A percentile compares a stretch with the other conserved stretches of the same genome.
These are phyloP conservation scores for Salminus brasiliensis DNA, from an alignment of 2,113 vertebrate species.

Conservation along the genomic window DNA sequence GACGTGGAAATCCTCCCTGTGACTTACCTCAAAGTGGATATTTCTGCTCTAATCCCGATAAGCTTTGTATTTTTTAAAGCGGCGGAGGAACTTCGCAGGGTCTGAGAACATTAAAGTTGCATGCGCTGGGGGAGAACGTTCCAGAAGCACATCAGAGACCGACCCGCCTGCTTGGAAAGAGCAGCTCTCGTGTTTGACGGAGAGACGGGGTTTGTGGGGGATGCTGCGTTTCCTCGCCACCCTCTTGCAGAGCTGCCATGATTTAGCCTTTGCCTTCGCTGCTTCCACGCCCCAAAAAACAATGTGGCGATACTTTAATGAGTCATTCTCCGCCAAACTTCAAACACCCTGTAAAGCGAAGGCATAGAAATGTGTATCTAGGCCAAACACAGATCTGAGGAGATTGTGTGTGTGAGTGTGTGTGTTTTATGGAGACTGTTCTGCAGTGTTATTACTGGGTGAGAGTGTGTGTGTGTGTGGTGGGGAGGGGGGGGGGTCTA, in stretches of 20 bases:
- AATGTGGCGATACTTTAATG: neutral
- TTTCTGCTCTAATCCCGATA: neutral
- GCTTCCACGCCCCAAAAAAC: neutral
- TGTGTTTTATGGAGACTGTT: neutral
- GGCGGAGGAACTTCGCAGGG: slow-evolving; percentile 37
- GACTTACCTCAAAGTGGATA: slow-evolving; percentile 4
- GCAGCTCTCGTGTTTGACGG: neutral
- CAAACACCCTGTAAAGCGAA: neutral
- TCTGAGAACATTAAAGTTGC: slow-evolving; percentile 49
- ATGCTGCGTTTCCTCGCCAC: neutral
- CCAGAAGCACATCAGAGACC: slow-evolving; percentile 19
- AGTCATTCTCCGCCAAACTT: neutral
- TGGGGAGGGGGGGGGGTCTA: too few species aligned
- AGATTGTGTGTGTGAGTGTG: too few species aligned
- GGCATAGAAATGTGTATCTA: too few species aligned
- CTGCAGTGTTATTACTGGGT: neutral
- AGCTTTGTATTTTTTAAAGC: slow-evolving; percentile 54
- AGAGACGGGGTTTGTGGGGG: neutral
- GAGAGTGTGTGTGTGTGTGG: too few species aligned
- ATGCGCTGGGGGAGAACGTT: slow-evolving; percentile 42
- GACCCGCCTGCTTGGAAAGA: slow-evolving; percentile 21
- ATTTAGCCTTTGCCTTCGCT: neutral
- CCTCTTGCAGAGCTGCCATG: neutral
- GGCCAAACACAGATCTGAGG: neutral
- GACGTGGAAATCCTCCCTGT: neutral